Percentiles rank a stretch among this genome's conserved stretches.
These are phyloP conservation scores for Ibycter americanus DNA, from an alignment of 2,797 vertebrate species.

Conservation along the genomic window DNA sequence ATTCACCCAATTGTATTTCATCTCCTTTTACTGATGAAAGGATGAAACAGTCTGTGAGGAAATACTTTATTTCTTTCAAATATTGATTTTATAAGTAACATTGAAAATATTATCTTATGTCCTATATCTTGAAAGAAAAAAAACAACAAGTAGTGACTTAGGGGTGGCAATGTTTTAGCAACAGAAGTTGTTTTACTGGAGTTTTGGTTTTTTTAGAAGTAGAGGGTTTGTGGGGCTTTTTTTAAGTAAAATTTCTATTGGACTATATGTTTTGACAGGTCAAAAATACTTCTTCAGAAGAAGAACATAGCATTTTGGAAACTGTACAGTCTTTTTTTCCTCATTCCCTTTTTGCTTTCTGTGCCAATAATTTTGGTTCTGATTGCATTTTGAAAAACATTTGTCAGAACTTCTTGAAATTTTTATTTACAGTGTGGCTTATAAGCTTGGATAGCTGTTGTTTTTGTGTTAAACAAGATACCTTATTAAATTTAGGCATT, in stretches of 20 bases:
- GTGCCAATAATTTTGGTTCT: constrained; percentile 71
- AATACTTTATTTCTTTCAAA: constrained; percentile 22
- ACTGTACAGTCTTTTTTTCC: constrained; percentile 38
- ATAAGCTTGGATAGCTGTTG: constrained; percentile 44
- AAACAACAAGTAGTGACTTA: constrained; percentile 41
- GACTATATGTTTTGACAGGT: constrained; percentile 54
- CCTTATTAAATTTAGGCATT: constrained; percentile 49
- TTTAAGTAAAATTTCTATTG: constrained; percentile 48
- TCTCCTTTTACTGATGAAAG: constrained; percentile 48
- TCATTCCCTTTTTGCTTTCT: constrained; percentile 60
- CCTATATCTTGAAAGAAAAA: constrained; percentile 6
- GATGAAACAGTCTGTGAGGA: constrained; percentile 17
- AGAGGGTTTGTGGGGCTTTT: not conserved
- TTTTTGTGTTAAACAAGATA: constrained; percentile 37
- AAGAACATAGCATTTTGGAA: constrained; percentile 33
- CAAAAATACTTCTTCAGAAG: constrained; percentile 45
- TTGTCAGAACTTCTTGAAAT: constrained; percentile 27
- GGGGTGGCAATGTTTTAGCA: not conserved
- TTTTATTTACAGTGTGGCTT: constrained; percentile 47
- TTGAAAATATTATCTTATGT: not conserved
- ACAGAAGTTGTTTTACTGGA: not conserved
- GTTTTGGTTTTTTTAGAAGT: not conserved
- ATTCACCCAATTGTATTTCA: not conserved
- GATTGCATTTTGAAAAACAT: constrained; percentile 46
- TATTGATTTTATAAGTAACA: constrained; percentile 8